These are phyloP conservation scores for Isichthys henryi DNA, from an alignment of 2,113 vertebrate genomes.

Conservation along the genomic window DNA sequence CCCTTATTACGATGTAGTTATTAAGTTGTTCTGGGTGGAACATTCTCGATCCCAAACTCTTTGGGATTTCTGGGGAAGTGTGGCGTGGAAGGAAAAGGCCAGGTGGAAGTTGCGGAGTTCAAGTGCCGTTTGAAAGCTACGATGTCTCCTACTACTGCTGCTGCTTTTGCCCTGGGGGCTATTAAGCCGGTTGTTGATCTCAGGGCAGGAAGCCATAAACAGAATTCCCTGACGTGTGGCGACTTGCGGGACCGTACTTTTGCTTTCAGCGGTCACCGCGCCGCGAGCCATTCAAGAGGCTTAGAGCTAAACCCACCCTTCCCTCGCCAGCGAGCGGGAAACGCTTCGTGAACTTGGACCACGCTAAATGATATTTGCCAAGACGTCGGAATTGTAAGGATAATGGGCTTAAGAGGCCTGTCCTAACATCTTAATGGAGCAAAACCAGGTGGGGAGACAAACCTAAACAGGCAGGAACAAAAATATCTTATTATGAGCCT, in stretches of 20 bases:
- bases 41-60: background rate
- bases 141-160: background rate
- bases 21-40: background rate
- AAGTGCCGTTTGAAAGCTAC: background rate
- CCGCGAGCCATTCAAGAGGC: background rate
- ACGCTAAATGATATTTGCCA: constrained; percentile 16
- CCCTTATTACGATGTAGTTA: background rate
- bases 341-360: constrained; percentile 18
- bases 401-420: constrained; percentile 22
- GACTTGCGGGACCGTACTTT: constrained; percentile 38
- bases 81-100: too few species aligned
- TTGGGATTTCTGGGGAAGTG: background rate
- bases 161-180: background rate
- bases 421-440: constrained; percentile 17
- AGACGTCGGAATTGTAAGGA: constrained; percentile 18
- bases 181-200: constrained; percentile 16
- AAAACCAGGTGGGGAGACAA: background rate
- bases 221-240: constrained; percentile 28
- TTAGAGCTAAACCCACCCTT: constrained; percentile 9
- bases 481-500: constrained; percentile 12
- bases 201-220: constrained; percentile 34
- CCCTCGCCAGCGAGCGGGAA: background rate
- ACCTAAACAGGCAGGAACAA: constrained; percentile 12
- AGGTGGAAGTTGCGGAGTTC: background rate
- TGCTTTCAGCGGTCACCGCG: constrained; percentile 25